Conservation (phyloP, 2,797 vertebrate species). For the Graptemys geographica region DNA sequence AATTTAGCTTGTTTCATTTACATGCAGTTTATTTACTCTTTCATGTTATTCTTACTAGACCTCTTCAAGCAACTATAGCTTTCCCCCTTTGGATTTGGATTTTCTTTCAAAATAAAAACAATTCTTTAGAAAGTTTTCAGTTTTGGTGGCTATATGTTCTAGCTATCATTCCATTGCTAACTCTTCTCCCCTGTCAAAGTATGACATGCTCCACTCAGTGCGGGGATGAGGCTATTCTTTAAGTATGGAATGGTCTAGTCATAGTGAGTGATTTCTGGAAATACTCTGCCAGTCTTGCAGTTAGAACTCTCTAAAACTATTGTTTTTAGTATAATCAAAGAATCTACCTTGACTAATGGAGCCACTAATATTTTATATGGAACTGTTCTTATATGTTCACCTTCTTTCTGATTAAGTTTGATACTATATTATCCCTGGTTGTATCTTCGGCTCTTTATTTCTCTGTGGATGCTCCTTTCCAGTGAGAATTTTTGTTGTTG, state of each 20-base stretch:
- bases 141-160: not conserved
- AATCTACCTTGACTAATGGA: not conserved
- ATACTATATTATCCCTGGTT: not conserved
- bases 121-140: conserved; percentile 19
- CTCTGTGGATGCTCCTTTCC: not conserved
- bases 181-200: conserved; percentile 28
- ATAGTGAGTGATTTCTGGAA: not conserved
- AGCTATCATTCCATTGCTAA: conserved; percentile 18
- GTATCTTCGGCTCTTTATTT: not conserved
- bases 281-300: not conserved
- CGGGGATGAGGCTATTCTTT: not conserved
- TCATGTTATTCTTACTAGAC: not conserved
- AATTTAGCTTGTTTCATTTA: not conserved
- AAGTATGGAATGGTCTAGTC: conserved; percentile 9
- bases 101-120: conserved; percentile 42
- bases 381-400: not conserved
- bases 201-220: conserved; percentile 25
- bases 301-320: not conserved
- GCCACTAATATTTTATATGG: not conserved
- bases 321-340: not conserved
- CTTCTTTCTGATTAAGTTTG: not conserved
- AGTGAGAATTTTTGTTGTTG: not conserved
- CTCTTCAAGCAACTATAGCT: not conserved
- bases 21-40: not conserved
- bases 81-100: not conserved